Conservation (phyloP, 2,797 vertebrate species). For the Chelmon rostratus region DNA sequence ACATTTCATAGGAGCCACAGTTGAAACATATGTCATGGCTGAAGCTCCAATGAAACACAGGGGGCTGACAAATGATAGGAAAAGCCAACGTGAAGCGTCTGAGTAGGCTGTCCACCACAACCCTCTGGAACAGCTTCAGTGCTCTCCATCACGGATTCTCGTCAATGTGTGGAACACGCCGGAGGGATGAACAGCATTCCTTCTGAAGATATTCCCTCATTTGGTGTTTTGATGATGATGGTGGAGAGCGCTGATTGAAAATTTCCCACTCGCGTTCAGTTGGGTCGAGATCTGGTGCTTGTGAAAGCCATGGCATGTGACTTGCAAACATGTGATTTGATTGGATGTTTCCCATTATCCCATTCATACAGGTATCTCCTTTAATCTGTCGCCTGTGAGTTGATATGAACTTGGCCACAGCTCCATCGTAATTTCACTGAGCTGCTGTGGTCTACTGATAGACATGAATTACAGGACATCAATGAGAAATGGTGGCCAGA, state of each 20-base stretch:
- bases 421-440: slow-evolving; percentile 2
- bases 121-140: neutral
- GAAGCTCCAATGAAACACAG: neutral
- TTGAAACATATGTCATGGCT: too few species aligned
- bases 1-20: too few species aligned
- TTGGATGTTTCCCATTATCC: neutral
- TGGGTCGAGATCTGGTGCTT: neutral
- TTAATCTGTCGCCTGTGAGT: neutral
- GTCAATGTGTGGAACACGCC: neutral
- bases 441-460: neutral
- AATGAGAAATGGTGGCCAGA: neutral
- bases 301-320: neutral
- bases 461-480: slow-evolving; percentile 1
- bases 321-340: too few species aligned
- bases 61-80: neutral
- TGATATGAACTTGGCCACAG: neutral
- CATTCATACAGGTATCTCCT: neutral
- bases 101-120: neutral
- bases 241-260: neutral
- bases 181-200: neutral
- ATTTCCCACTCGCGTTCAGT: neutral
- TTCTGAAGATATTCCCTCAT: neutral
- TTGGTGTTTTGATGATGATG: neutral
- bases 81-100: neutral
- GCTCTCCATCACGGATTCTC: neutral